Evolutionary conservation across 53 echinoderm and acorn worm genomes (phyloP).

Genomic region (Henricia sp.): DNA sequence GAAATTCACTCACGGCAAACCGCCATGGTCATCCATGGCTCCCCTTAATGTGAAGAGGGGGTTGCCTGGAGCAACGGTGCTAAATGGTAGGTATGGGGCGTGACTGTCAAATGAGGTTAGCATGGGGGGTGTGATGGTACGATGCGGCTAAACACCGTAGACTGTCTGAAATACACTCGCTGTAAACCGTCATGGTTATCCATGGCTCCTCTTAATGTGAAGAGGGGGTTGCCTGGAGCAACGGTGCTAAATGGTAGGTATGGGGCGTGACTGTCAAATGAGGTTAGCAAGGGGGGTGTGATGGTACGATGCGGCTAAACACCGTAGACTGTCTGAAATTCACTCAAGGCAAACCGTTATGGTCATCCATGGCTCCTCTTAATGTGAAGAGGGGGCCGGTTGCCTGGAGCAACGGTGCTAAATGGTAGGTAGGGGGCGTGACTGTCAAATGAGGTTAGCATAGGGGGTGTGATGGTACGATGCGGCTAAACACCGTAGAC

Average conservation of each 20-base stretch:
- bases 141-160: constrained; percentile 73
- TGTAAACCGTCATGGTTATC: constrained; percentile 57
- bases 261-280: background rate
- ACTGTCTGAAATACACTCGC: constrained; percentile 64
- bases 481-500: constrained; percentile 74
- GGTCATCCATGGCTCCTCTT: background rate
- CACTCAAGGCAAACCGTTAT: background rate
- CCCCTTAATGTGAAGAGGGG: too few relatives aligned
- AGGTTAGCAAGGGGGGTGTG: background rate
- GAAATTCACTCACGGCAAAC: background rate
- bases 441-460: too few relatives aligned
- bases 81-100: too few relatives aligned
- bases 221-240: constrained; percentile 72
- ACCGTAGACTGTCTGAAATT: background rate
- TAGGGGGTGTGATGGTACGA: constrained; percentile 80
- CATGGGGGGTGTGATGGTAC: constrained; percentile 83
- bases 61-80: too few relatives aligned
- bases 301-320: background rate
- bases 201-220: constrained; percentile 63
- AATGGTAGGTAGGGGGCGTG: too few relatives aligned
- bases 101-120: too few relatives aligned
- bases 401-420: too few relatives aligned
- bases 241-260: constrained; percentile 58
- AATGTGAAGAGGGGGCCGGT: too few relatives aligned
- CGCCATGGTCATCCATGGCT: background rate